Conservation (phyloP, 2,888 invertebrate species). For the Tetanocera ferruginea region DNA sequence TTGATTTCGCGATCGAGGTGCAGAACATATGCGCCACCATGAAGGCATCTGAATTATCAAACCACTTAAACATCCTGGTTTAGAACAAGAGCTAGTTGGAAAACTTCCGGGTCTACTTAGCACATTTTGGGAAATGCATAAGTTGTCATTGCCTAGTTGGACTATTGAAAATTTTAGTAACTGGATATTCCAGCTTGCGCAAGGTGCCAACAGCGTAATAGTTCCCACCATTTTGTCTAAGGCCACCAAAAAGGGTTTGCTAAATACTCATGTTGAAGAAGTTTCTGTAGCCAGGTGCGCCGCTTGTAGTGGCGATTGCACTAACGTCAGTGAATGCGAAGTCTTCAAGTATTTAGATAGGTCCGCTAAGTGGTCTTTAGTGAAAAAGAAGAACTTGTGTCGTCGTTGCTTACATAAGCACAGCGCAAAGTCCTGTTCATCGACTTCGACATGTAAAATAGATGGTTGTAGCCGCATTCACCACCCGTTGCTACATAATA, state of each 20-base stretch:
- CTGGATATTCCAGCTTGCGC: slow-evolving; percentile 26
- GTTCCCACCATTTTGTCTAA: slow-evolving; percentile 14
- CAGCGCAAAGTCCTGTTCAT: too few species aligned
- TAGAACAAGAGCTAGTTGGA: too few species aligned
- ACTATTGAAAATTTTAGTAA: slow-evolving; percentile 37
- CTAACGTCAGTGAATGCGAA: slow-evolving; percentile 21
- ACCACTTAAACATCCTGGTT: slow-evolving; percentile 36
- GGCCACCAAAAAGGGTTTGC: slow-evolving; percentile 21
- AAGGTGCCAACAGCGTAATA: slow-evolving; percentile 30
- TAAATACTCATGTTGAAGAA: slow-evolving; percentile 35
- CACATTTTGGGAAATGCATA: slow-evolving; percentile 44
- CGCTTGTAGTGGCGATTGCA: slow-evolving; percentile 35
- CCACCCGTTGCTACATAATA: slow-evolving; percentile 37
- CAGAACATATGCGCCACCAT: slow-evolving; percentile 33
- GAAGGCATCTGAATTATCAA: slow-evolving; percentile 15
- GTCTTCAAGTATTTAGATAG: slow-evolving; percentile 11
- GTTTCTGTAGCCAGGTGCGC: neutral
- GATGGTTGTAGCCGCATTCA: slow-evolving; percentile 29
- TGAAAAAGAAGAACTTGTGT: slow-evolving; percentile 35
- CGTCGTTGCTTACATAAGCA: slow-evolving; percentile 29
- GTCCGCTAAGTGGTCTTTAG: slow-evolving; percentile 25
- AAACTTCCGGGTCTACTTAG: slow-evolving; percentile 34
- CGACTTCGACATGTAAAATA: slow-evolving; percentile 28
- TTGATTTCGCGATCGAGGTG: too few species aligned
- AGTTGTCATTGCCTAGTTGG: slow-evolving; percentile 24